phyloP scores from a whole-genome alignment of 1,140 invertebrate genomes.

The Asbolus verrucosus region DNA sequence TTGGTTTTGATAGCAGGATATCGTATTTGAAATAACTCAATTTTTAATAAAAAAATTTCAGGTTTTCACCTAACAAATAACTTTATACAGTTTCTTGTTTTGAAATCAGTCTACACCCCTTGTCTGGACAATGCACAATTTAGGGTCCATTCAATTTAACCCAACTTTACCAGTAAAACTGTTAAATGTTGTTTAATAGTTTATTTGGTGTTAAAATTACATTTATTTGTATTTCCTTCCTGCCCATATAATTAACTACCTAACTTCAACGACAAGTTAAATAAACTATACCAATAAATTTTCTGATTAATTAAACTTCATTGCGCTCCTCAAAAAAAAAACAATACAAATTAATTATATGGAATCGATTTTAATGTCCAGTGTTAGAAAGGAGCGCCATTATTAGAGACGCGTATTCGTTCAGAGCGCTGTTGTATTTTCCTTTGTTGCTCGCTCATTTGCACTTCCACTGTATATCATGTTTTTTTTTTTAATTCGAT shows the following conservation, averaged over 20 bases:
- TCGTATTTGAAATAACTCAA: constrained; percentile 26
- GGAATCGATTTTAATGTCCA: not conserved
- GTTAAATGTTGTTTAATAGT: constrained; percentile 17
- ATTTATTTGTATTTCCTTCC: constrained; percentile 6
- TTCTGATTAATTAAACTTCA: constrained; percentile 1
- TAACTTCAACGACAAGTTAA: constrained; percentile 2
- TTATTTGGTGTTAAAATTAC: constrained; percentile 13
- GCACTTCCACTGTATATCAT: too few species aligned
- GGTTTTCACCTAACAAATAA: not conserved
- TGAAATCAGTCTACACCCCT: constrained; percentile 1
- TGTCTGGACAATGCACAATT: too few species aligned
- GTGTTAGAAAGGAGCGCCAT: too few species aligned
- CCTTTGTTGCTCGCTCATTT: too few species aligned
- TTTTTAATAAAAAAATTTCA: constrained; percentile 14
- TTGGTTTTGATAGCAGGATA: constrained; percentile 35
- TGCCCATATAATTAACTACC: constrained; percentile 6
- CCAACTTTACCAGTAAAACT: not conserved
- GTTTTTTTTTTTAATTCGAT: too few species aligned
- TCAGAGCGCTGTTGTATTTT: too few species aligned
- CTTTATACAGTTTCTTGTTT: not conserved
- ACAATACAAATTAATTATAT: not conserved
- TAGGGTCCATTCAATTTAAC: too few species aligned
- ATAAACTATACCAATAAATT: constrained; percentile 11
- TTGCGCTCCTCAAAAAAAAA: not conserved
- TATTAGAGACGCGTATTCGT: too few species aligned